Conservation (phyloP, 2,797 vertebrate genomes). For the Semaprochilodus insignis region DNA sequence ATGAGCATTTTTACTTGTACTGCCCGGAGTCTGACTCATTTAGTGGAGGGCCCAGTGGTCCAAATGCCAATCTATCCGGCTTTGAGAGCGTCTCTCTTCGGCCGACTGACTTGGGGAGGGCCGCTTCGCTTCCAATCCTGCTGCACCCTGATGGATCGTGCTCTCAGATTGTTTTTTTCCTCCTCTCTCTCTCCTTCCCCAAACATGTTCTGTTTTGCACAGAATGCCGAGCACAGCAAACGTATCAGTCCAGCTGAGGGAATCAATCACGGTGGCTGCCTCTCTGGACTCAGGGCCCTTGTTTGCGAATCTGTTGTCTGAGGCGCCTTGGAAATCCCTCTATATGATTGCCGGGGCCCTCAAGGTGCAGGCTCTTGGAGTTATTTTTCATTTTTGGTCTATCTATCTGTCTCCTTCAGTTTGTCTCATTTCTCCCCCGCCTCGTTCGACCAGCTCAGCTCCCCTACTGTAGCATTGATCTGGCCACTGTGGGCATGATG, state of each 20-base stretch:
- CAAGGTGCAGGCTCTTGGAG: slow-evolving; percentile 70
- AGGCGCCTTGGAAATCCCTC: slow-evolving; percentile 68
- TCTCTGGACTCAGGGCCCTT: slow-evolving; percentile 71
- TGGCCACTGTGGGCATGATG: not conserved
- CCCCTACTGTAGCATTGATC: slow-evolving; percentile 35
- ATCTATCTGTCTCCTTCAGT: slow-evolving; percentile 54
- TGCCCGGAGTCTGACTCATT: not conserved
- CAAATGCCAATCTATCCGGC: slow-evolving; percentile 6
- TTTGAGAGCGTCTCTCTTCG: not conserved
- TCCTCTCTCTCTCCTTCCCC: slow-evolving; percentile 42
- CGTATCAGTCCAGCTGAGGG: slow-evolving; percentile 71
- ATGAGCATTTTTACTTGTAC: too few species aligned
- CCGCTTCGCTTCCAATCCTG: slow-evolving; percentile 62
- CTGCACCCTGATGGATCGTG: slow-evolving; percentile 68
- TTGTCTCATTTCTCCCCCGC: slow-evolving; percentile 58
- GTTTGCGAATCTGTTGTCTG: slow-evolving; percentile 76
- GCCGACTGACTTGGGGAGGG: not conserved
- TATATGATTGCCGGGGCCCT: slow-evolving; percentile 73
- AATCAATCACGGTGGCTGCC: slow-evolving; percentile 78
- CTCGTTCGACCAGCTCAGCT: slow-evolving; percentile 51
- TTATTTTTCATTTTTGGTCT: slow-evolving; percentile 74
- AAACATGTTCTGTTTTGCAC: slow-evolving; percentile 68
- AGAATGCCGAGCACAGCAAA: slow-evolving; percentile 72
- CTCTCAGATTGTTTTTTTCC: slow-evolving; percentile 71
- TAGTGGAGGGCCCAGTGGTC: not conserved